Evolutionary conservation across 2,888 invertebrate species (phyloP).

Genomic region (Lumbricus terrestris): DNA sequence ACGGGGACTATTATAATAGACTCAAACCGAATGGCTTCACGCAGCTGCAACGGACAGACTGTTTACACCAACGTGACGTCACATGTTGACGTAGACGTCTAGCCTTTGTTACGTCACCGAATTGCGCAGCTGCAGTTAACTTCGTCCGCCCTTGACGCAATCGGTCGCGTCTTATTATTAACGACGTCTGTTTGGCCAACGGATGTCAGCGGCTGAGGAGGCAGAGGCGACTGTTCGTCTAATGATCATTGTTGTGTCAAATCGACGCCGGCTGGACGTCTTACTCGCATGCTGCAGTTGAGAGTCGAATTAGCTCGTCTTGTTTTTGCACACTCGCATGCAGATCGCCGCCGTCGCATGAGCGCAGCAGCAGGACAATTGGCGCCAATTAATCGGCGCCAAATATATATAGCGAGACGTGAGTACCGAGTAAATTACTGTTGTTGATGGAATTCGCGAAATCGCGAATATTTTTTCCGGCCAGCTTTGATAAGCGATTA

Average conservation of each 20-base stretch:
- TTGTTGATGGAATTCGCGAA: background rate
- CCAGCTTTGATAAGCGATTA: background rate
- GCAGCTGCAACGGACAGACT: too few relatives aligned
- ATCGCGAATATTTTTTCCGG: background rate
- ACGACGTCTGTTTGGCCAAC: background rate
- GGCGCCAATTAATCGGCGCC: slow-evolving; percentile 18
- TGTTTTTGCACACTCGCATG: slow-evolving; percentile 4
- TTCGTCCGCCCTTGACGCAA: too few relatives aligned
- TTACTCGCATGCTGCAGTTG: background rate
- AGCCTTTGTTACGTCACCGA: background rate
- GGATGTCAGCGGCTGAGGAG: background rate
- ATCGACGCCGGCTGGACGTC: background rate
- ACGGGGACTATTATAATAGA: too few relatives aligned
- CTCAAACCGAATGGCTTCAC: too few relatives aligned
- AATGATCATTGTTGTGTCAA: background rate
- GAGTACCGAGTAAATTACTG: background rate
- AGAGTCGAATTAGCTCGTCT: background rate
- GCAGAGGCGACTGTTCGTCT: background rate
- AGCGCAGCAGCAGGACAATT: background rate
- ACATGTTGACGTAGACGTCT: background rate
- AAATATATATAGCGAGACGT: background rate
- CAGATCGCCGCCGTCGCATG: background rate
- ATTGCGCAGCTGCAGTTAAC: background rate
- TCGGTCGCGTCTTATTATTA: background rate
- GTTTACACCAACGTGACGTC: too few relatives aligned